Percentiles rank a stretch among this genome's conserved stretches.
phyloP scores from a whole-genome alignment of 2,888 invertebrate species.

The Tortrix viridana region DNA sequence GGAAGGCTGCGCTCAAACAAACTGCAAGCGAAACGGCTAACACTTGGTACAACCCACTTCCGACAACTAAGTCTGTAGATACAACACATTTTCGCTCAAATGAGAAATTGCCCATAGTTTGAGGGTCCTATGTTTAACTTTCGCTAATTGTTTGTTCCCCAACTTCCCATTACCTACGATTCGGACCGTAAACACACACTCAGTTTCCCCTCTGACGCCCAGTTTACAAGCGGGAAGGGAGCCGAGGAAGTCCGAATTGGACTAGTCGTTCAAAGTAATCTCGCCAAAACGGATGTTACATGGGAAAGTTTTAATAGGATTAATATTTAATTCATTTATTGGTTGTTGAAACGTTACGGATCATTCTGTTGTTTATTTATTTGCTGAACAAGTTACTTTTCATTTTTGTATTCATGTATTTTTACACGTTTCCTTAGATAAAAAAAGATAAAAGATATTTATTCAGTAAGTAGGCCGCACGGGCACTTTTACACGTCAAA shows the following conservation, averaged over 20 bases:
- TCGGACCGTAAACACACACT: conserved; percentile 47
- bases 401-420: no score
- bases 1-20: conserved; percentile 10
- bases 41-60: conserved; percentile 8
- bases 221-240: conserved; percentile 31
- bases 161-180: conserved; percentile 45
- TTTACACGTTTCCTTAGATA: no score
- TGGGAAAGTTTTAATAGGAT: conserved; percentile 63
- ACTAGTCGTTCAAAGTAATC: conserved; percentile 57
- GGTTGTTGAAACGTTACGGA: conserved; percentile 40
- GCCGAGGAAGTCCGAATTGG: conserved; percentile 43
- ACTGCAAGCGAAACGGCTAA: conserved; percentile 7
- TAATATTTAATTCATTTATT: conserved; percentile 67
- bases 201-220: conserved; percentile 15
- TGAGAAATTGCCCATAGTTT: conserved; percentile 60
- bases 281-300: conserved; percentile 60
- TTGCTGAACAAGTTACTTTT: not conserved
- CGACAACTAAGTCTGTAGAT: conserved; percentile 23
- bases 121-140: conserved; percentile 72
- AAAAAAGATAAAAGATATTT: no score
- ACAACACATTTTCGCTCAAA: conserved; percentile 50
- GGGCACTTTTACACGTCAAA: no score
- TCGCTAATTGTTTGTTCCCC: conserved; percentile 72
- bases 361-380: conserved; percentile 31
- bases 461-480: no score